Base-by-base conservation (phyloP, 2,797 vertebrate genomes). In the Cyclopterus lumpus region DNA sequence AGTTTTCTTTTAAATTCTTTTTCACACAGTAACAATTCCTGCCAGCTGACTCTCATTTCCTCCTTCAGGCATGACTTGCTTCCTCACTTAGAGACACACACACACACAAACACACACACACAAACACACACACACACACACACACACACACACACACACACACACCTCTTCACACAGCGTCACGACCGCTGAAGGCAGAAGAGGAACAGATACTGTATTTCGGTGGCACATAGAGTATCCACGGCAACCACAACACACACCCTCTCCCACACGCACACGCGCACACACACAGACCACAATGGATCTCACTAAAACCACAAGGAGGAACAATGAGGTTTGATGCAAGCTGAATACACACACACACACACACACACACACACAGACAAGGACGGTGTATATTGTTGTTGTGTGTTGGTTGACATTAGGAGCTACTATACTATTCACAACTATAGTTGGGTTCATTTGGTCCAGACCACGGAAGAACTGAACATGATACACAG, bases 11-110 rank as follows among this genome's bases (percentile, higher is more conserved):
- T 3, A n/a, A n/a, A 32, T 12, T 58, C 76, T 73, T 83, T 90
- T 81, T 93, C 77, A 79, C 85, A 90, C 63, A 74, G 65, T 70
- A 60, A 81, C 71, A 91, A 89, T 93, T 95, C 92, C 91, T 92
- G 92, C 84, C 86, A 89, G 88, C 83, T 88, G 81, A 86, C 75
- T 94, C 85, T 94, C 93, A 85, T 91, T 94, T 95, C 93, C 91
- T 87, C 83, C 79, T 87, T 67, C 32, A 69, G 57, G 30, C 63
- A 55, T 16, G 26, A 60, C 75, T 76, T 88, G 75, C 91, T 92
- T 92, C 90, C 91, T 87, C 81, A 67, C 73, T 68, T 10, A 64
- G 34, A 30, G 3, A 51, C 22, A 53, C 49, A 53, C 22, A 26
- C 55, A 46, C 42, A 38, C 20, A 24, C n/a, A 18, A 42, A 74